Percentiles rank a stretch among this genome's conserved stretches.
Conservation (phyloP, 1,140 invertebrate species). For the Drosophila littoralis region DNA sequence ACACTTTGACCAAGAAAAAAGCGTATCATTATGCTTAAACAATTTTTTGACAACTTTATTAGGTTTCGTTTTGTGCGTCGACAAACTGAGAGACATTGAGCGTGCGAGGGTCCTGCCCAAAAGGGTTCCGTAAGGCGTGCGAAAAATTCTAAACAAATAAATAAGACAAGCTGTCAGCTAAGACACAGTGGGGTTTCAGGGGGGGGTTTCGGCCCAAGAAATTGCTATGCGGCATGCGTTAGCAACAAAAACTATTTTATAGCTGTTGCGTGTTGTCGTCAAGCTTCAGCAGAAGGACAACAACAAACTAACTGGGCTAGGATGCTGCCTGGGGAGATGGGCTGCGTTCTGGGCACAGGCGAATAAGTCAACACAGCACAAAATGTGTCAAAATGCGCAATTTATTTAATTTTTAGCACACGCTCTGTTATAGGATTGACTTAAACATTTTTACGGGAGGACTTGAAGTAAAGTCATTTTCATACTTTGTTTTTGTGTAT, state of each 20-base stretch:
- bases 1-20: conserved; percentile 69
- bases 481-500: conserved; percentile 61
- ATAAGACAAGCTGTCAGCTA: conserved; percentile 68
- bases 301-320: conserved; percentile 47
- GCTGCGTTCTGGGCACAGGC: conserved; percentile 2
- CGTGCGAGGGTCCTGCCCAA: neutral
- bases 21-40: conserved; percentile 82
- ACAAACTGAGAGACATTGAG: conserved; percentile 40
- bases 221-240: conserved; percentile 80
- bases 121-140: conserved; percentile 59
- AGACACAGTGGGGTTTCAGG: conserved; percentile 1
- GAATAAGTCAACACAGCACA: conserved; percentile 81
- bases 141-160: conserved; percentile 80
- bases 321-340: conserved; percentile 32
- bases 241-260: conserved; percentile 79
- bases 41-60: conserved; percentile 82
- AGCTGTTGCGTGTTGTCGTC: conserved; percentile 78
- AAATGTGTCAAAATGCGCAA: conserved; percentile 82
- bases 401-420: conserved; percentile 79
- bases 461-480: conserved; percentile 67
- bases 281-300: conserved; percentile 38
- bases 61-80: conserved; percentile 52
- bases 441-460: conserved; percentile 38
- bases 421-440: conserved; percentile 50
- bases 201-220: conserved; percentile 25